Evolutionary conservation across 2,797 vertebrate genomes (phyloP), one percentile per base, ranked within the genome.

Genomic region (Salarias fasciatus): DNA sequence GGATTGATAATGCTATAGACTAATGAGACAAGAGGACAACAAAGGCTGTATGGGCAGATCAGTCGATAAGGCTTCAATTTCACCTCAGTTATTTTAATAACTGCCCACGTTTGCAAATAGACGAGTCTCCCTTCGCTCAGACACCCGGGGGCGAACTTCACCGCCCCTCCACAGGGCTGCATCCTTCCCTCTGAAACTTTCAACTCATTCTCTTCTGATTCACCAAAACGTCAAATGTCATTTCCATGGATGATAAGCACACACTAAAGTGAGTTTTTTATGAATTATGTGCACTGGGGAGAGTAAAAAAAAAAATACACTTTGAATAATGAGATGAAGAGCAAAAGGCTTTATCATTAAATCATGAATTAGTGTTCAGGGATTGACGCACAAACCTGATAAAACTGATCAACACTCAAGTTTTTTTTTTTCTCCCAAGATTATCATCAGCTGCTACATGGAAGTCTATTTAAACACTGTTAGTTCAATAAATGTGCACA

Each of bases 11-110:
- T 53, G 66, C 75, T 66, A 38, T 52, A 55, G 31, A 72, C 68
- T 80, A 83, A 85, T 69, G 73, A 82, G 79, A 84, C 37, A 24
- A 73, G 70, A 74, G 71, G 73, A 79, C 87, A 85, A 88, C 77
- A 87, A 89, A 85, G 66, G 58, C 65, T 31, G 52, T 75, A 82
- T 80, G 74, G 56, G 63, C 70, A 47, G 75, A 88, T 81, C 71
- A 90, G 86, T 88, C 77, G 90, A 88, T 79, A 65, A 69, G 66
- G 71, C 59, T 81, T 86, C 88, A 82, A 85, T 89, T 84, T 82
- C 55, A 50, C 50, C 49, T 77, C 58, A 83, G 75, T 88, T 86
- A 76, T 87, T 86, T 85, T 85, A 88, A 91, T 90, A 79, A 82
- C 67, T 61, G 68, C 58, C 69, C 71, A 70, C 55, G 67, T 85